A percentile compares a stretch with the other conserved stretches of the same genome.
Conservation (phyloP, 2,888 invertebrate genomes). For the Dorcus parallelipipedus region DNA sequence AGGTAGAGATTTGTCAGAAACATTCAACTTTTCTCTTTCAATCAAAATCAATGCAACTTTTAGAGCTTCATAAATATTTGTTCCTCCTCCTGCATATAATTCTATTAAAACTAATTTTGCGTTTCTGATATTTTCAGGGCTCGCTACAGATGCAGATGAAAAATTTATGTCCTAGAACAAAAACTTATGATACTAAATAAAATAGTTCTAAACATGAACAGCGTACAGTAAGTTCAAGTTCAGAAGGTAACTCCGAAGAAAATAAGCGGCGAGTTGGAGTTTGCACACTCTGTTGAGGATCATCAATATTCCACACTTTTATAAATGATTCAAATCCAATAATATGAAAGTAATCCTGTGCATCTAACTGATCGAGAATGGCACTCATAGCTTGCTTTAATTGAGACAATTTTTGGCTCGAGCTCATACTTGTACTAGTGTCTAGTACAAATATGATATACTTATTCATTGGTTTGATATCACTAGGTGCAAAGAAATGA, state of each 20-base stretch:
- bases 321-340: conserved; percentile 61
- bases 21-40: conserved; percentile 8
- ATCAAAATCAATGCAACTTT: conserved; percentile 49
- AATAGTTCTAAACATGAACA: background rate
- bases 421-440: conserved; percentile 69
- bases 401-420: conserved; percentile 63
- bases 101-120: conserved; percentile 58
- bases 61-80: conserved; percentile 66
- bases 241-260: too few species aligned
- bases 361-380: conserved; percentile 61
- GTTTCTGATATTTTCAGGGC: conserved; percentile 54
- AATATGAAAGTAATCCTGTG: conserved; percentile 65
- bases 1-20: conserved; percentile 33
- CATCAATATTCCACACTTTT: conserved; percentile 51
- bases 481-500: conserved; percentile 68
- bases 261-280: background rate
- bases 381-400: conserved; percentile 64
- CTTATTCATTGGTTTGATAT: conserved; percentile 59
- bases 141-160: conserved; percentile 55
- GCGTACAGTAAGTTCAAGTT: background rate
- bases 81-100: conserved; percentile 58
- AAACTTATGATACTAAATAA: too few species aligned
- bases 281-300: background rate
- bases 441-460: conserved; percentile 74
- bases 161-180: background rate